Evolutionary conservation across 2,797 vertebrate genomes (phyloP), one percentile per base, ranked within the genome.

Genomic region (Delichon dasypus): DNA sequence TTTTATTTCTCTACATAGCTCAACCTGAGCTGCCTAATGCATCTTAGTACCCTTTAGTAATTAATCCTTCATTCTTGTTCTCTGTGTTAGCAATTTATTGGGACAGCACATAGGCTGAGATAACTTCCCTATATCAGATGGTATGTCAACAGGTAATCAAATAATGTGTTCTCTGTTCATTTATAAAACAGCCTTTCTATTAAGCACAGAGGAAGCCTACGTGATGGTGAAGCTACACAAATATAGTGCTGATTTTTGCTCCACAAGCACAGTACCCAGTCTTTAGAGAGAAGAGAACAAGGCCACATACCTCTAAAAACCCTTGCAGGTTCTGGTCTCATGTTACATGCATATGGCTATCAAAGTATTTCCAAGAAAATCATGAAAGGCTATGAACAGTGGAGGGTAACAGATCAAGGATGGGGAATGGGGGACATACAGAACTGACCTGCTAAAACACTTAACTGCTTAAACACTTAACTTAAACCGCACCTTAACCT

Each of bases 341-440:
- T 3, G 7, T 64, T 50, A 45, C 4, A 1, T 11, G 12, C 5
- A 65, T 7, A 38, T 1, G 2, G 40, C 34, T 48, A 36, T 14
- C 36, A 40, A 84, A 87, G 27, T 25, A 85, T 55, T 32, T 42
- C 36, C 22, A 66, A 55, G 36, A 76, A 77, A 85, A 87, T 25
- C 11, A 51, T 10, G 5, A 34, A 75, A 73, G 8, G 4, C 10
- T 75, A 32, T 47, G 44, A 65, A 42, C 22, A 53, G 5, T 11
- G 3, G 9, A 85, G 34, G 20, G n/a, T 11, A 21, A 68, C 2
- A 2, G 13, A 76, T 48, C 70, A 57, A 54, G 19, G 38, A 40
- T 0, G 3, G 6, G 6, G 2, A 36, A 32, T 10, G 3, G 11
- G 32, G 32, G 10, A 48, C 8, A 47, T 27, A 38, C 0, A 54